Evolutionary conservation across 2,797 vertebrate species (phyloP).

Genomic region (Amblyraja radiata): DNA sequence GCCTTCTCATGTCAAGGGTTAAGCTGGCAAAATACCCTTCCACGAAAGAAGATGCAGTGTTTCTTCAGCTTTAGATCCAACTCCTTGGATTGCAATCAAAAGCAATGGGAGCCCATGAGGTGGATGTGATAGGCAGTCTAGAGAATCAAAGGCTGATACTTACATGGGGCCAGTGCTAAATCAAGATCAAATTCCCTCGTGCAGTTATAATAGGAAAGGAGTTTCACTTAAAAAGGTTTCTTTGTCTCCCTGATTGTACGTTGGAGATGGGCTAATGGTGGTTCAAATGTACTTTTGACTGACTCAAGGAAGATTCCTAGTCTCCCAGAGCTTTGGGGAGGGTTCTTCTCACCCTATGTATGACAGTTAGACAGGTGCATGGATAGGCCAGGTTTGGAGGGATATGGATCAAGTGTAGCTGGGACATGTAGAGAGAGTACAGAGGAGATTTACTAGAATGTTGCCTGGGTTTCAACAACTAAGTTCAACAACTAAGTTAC

Average conservation of each 20-base stretch:
- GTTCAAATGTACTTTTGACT: slow-evolving; percentile 8
- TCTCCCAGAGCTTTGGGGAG: neutral
- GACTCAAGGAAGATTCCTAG: neutral
- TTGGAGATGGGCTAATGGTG: slow-evolving; percentile 3
- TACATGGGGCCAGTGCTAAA: neutral
- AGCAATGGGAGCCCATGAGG: neutral
- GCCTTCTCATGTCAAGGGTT: neutral
- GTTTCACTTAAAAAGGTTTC: slow-evolving; percentile 13
- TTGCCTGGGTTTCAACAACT: too few relatives aligned
- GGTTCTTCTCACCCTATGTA: too few relatives aligned
- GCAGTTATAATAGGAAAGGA: slow-evolving; percentile 27
- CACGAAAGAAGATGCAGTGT: neutral
- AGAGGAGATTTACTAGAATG: too few relatives aligned
- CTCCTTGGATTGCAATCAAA: neutral
- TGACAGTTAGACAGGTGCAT: too few relatives aligned
- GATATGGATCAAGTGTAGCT: too few relatives aligned
- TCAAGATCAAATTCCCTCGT: slow-evolving; percentile 31
- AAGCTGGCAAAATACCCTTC: neutral
- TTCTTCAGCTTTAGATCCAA: neutral
- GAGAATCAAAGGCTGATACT: neutral
- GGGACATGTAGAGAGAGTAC: too few relatives aligned
- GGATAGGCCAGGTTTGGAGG: too few relatives aligned
- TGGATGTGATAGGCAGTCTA: neutral
- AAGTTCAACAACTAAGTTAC: too few relatives aligned
- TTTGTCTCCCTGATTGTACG: slow-evolving; percentile 27